Base-by-base conservation (phyloP, 2,113 vertebrate genomes). In the Cichladusa arquata region DNA sequence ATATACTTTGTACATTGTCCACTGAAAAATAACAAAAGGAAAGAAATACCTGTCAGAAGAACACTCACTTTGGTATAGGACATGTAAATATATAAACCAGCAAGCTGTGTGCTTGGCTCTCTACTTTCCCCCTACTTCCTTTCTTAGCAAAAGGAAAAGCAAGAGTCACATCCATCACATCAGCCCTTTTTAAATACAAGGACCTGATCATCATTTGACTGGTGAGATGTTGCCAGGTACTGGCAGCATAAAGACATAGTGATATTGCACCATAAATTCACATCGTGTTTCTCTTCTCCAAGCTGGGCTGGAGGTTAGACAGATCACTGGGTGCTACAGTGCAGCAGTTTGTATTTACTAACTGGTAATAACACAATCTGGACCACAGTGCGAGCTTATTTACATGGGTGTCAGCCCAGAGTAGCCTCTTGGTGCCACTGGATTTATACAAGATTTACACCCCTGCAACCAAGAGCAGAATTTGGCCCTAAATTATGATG, bases 401-500 rank as follows among this genome's bases (percentile, higher is more conserved):
- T 93, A 90, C 80, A 93, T 29, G 23, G 38, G 36, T 84, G 69
- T 65, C 54, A 80, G 81, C 48, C 76, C 67, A 29, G 67, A 88
- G 66, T n/a, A 94, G 60, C 61, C 78, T 64, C 88, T 54, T 66
- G 86, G 78, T 93, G 87, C 72, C 26, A 16, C 56, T 80, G 84
- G 36, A 33, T 95, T 82, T 86, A 79, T 17, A 28, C 36, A 76
- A 76, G 64, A 76, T 92, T 90, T 92, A 86, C 73, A 82, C 16
- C 20, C 25, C 40, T 71, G 48, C 47, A 74, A 53, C 28, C 51
- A 88, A 65, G 56, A 74, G 56, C 58, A 83, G 93, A 77, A 94
- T 92, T 81, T 72, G 51, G 48, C 64, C 73, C 78, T 91, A 70
- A 92, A 94, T 92, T 92, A 69, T n/a, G 60, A 58, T 70, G 72